Base-by-base conservation (phyloP, 2,888 invertebrate genomes). In the Scaptomyza cyrtandrae region DNA sequence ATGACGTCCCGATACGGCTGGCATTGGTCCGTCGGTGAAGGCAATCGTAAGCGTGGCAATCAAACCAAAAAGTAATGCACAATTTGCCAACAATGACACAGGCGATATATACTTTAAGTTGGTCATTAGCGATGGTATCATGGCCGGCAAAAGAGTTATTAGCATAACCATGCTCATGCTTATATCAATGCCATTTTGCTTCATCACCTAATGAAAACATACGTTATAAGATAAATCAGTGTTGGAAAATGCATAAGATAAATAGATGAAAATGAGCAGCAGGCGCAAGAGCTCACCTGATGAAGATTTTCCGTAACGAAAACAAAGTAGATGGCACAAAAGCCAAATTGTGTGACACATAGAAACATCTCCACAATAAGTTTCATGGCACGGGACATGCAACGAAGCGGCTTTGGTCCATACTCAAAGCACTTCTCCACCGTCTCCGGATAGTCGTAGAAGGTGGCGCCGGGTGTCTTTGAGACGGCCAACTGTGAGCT, bases 311-410 rank as follows among this genome's bases (percentile, higher is more conserved):
- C 95, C 0, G 98, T 96, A 76, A 99, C 96, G 91, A 99, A 99
- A 9, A 98, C 97, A 89, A 98, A 96, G 92, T 99, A 99, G 11
- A 99, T 97, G 90, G 98, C 98, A 92, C 99, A 99, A 93, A 99
- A 99, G 61, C 99, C 99, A 53, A 99, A 94, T 93, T 99, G 99
- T 13, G 98, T 99, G 63, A 98, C 93, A 92, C 98, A 97, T 63
- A 99, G 94, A 93, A 98, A 98, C 35, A 94, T 90, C 92, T 98
- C 98, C 69, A 98, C 96, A 50, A 95, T 90, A 41, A 93, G 93
- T 93, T 95, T 95, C 93, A 96, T 95, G n/a, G 93, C 81, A 43
- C 93, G 92, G 0, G 96, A 94, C 74, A 95, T 93, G 49, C 93
- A 93, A 31, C 95, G 93, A 9, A 96, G 89, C 3, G 92, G 90